Conservation (phyloP, 30 jellyfish, hydroid and myxozoan genomes). For the Turritopsis rubra region DNA sequence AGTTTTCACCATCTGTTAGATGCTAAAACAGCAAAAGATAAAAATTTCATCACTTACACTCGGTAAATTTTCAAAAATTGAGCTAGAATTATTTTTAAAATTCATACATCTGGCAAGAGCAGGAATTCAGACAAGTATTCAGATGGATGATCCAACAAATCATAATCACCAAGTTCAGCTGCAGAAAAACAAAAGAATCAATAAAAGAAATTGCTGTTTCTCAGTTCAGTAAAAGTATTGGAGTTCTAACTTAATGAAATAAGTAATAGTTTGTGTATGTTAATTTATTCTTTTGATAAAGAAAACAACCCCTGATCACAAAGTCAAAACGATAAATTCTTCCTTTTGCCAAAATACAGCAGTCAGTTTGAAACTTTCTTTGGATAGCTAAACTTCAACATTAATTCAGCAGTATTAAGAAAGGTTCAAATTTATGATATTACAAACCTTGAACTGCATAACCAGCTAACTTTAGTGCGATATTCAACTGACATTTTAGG, state of each 20-base stretch:
- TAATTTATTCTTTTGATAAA: too few species aligned
- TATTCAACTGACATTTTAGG: slow-evolving; percentile 56
- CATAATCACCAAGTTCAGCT: slow-evolving; percentile 93
- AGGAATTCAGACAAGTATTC: slow-evolving; percentile 64
- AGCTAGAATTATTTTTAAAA: not conserved
- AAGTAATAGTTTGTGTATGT: too few species aligned
- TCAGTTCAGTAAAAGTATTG: too few species aligned
- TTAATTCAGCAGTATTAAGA: not conserved
- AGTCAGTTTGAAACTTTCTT: not conserved
- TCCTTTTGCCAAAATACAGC: too few species aligned
- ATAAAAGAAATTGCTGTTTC: too few species aligned
- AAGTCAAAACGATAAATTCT: too few species aligned
- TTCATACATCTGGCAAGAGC: slow-evolving; percentile 63
- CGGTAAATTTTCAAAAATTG: not conserved
- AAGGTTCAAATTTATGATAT: too few species aligned
- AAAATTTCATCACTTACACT: not conserved
- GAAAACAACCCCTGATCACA: too few species aligned
- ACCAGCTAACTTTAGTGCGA: slow-evolving; percentile 74
- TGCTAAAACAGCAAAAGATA: not conserved
- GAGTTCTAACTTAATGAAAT: too few species aligned
- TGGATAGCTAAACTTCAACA: not conserved
- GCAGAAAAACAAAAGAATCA: not conserved
- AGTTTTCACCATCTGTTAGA: slow-evolving; percentile 6
- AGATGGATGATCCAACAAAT: slow-evolving; percentile 44
- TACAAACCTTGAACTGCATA: slow-evolving; percentile 83